Evolutionary conservation across 2,888 invertebrate species (phyloP).

Genomic region (Hoplodrina ambigua): DNA sequence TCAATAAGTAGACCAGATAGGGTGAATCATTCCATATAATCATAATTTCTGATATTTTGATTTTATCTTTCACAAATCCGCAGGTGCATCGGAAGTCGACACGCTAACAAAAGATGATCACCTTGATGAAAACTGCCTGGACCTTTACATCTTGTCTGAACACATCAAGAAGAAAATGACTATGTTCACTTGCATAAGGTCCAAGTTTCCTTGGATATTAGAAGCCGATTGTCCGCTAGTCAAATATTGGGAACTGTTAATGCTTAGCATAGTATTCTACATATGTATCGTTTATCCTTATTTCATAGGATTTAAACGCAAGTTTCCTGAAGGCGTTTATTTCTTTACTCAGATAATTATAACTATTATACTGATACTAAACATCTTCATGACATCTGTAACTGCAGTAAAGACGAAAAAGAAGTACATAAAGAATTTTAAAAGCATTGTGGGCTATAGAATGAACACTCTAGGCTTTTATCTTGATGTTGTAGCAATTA

Average conservation of each 20-base stretch:
- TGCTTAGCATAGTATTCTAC: conserved; percentile 81
- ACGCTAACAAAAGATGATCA: conserved; percentile 76
- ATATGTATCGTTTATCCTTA: conserved; percentile 87
- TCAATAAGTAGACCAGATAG: neutral
- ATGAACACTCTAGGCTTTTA: conserved; percentile 88
- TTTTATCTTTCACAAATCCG: conserved; percentile 23
- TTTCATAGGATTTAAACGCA: conserved; percentile 82
- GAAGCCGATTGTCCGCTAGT: conserved; percentile 84
- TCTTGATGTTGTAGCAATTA: conserved; percentile 85
- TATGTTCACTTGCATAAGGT: conserved; percentile 80
- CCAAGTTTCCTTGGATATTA: conserved; percentile 87
- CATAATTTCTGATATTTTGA: no score
- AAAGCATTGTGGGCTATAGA: conserved; percentile 80
- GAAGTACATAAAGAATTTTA: conserved; percentile 77
- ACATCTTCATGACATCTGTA: conserved; percentile 81
- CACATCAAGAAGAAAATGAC: conserved; percentile 82
- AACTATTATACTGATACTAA: conserved; percentile 81
- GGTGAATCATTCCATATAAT: no score
- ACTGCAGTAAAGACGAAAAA: conserved; percentile 88
- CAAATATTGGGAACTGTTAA: conserved; percentile 86
- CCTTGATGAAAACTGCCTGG: conserved; percentile 82
- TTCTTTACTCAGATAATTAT: conserved; percentile 82
- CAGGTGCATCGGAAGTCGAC: conserved; percentile 79
- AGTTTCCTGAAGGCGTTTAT: conserved; percentile 80
- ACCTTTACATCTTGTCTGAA: conserved; percentile 85